Evolutionary conservation across 2,888 invertebrate genomes (phyloP), one percentile per base, ranked within the genome.

Genomic region (Bibio marci): DNA sequence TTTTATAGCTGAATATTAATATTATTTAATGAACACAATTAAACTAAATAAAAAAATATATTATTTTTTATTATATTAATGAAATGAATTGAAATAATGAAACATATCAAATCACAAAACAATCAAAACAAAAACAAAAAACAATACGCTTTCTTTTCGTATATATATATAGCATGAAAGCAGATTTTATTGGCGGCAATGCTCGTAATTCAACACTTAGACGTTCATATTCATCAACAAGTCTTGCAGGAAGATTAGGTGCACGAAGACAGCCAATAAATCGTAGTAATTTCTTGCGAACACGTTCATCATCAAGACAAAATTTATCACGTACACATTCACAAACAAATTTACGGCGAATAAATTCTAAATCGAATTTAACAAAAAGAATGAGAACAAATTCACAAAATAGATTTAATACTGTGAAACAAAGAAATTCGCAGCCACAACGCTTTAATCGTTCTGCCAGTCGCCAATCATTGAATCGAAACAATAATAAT

Each of bases 81-180:
- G n/a, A 6, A 17, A 12, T 12, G 19, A 18, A 15, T 4, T 11
- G 12, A 33, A 5, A 11, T 11, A 19, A 35, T 7, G 11, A 33
- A 30, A 30, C 7, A 30, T 11, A 30, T 30, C 7, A 30, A 30
- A 27, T 8, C 4, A 30, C 6, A 12, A 31, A 31, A n/a, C 8
- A 13, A 17, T 5, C 15, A 4, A 14, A 11, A 10, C 31, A 17
- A 11, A 13, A 4, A n/a, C 30, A 13, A 31, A 31, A 31, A 30
- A 31, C 4, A 4, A 10, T 14, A 17, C 13, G 22, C 14, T 36
- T n/a, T 30, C 19, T 30, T 22, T 8, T 22, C 8, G 22, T 22
- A 22, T 22, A 22, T 22, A 22, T 4, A 27, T 42, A 51, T 52
- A 61, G 61, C 51, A 61, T 61, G 61, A 57, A 59, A 47, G 62